phyloP scores from a whole-genome alignment of 1,140 invertebrate species.

The Lordiphosa stackelbergi region DNA sequence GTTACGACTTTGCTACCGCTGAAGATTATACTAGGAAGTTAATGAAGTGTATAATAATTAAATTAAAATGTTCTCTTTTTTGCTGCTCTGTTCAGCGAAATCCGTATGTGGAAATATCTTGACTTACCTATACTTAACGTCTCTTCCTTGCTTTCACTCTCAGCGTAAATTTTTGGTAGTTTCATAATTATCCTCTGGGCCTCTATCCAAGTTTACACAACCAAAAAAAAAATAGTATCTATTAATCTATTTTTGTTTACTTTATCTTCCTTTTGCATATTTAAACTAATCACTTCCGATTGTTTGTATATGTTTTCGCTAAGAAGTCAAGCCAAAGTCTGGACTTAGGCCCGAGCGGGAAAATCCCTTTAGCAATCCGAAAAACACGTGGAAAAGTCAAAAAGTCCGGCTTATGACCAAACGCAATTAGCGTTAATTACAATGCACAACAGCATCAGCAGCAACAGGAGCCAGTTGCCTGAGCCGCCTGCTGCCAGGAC shows the following conservation, averaged over 20 bases:
- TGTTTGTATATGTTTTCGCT: conserved; percentile 35
- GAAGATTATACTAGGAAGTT: too few relatives aligned
- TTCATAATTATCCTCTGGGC: too few relatives aligned
- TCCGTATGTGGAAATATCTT: too few relatives aligned
- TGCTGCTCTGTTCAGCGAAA: too few relatives aligned
- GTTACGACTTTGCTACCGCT: too few relatives aligned
- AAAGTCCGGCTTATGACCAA: conserved; percentile 62
- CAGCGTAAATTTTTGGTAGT: too few relatives aligned
- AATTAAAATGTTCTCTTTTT: too few relatives aligned
- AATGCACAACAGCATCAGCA: conserved; percentile 37
- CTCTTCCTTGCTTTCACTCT: too few relatives aligned
- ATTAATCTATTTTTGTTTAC: conserved; percentile 3
- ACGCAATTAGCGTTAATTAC: conserved; percentile 72
- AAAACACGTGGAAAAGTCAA: conserved; percentile 72
- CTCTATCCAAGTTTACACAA: too few relatives aligned
- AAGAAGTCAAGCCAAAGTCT: conserved; percentile 49
- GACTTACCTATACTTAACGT: too few relatives aligned
- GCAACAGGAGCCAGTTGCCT: neutral
- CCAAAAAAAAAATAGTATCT: too few relatives aligned
- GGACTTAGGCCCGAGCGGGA: conserved; percentile 45
- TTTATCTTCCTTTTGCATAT: conserved; percentile 1
- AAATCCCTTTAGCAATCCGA: conserved; percentile 59
- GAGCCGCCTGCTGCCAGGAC: conserved; percentile 8
- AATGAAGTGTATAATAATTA: too few relatives aligned
- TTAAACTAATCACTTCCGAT: conserved; percentile 31